Base-by-base conservation (phyloP, 2,797 vertebrate species). In the Tympanoctomys barrerae region DNA sequence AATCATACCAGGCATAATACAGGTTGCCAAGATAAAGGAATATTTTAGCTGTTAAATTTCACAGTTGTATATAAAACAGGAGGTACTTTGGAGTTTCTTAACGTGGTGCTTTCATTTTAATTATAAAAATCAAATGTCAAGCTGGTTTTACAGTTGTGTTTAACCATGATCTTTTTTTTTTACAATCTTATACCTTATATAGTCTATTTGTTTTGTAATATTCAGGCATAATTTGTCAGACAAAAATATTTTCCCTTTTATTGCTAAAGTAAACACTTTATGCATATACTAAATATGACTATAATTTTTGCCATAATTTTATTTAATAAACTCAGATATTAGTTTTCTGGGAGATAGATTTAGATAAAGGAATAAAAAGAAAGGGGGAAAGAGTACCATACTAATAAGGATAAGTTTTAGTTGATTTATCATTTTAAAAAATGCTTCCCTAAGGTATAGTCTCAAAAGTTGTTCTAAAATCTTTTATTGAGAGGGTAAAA, bases 241-340 rank as follows among this genome's bases (percentile, higher is more conserved):
- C 97, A 94, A 93, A 97, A 96, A 91, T 26, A 90, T 96, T 92
- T 96, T 96, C 61, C 57, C 52, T 97, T 97, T 97, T 96, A 96
- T 97, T 97, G 89, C 52, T 89, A 70, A 97, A 97, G 70, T 97
- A 97, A 98, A 96, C 75, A 97, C 83, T 94, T 97, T 88, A 93
- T 87, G 86, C 94, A 97, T n/a, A 7, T 94, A 96, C 97, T 98
- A 98, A 97, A 97, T 97, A 94, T 92, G 77, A 77, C 91, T 97
- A 59, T 75, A 89, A 90, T 93, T 95, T 71, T 80, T 7, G 90
- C 92, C 85, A 86, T 94, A 95, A 97, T 97, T 97, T 97, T 97
- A 96, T 68, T 95, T 92, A 98, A 95, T 97, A 96, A 39, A 81
- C 42, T 96, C 61, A 97, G 88, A 96, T 98, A 96, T 98, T 92